A percentile compares a stretch with the other conserved stretches of the same genome.
phyloP scores from a whole-genome alignment of 2,888 invertebrate species.

The Miltochrista miniata region DNA sequence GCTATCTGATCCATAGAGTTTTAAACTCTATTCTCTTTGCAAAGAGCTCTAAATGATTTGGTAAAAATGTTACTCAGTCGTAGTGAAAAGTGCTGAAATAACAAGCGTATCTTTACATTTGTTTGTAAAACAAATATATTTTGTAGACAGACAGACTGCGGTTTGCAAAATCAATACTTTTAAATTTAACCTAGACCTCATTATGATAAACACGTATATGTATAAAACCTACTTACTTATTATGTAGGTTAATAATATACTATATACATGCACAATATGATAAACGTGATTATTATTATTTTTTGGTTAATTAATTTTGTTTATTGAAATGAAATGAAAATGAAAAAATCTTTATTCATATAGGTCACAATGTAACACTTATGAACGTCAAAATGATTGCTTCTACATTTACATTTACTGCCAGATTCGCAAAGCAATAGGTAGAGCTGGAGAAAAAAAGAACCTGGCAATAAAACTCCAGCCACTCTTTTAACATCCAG shows the following conservation, averaged over 20 bases:
- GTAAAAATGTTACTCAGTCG: background rate
- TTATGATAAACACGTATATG: background rate
- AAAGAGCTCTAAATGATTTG: background rate
- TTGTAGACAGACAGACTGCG: background rate
- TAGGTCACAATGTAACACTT: too few species aligned
- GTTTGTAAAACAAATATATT: slow-evolving; percentile 5
- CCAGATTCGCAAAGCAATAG: too few species aligned
- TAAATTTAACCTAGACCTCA: slow-evolving; percentile 1
- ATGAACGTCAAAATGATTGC: too few species aligned
- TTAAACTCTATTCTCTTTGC: background rate
- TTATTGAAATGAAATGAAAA: too few species aligned
- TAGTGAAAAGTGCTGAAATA: background rate
- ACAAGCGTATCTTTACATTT: slow-evolving; percentile 2
- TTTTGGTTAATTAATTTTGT: too few species aligned
- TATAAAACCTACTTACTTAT: background rate
- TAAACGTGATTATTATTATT: too few species aligned
- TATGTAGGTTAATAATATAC: background rate
- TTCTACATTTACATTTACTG: too few species aligned
- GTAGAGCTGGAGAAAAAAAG: too few species aligned
- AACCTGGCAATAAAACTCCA: too few species aligned
- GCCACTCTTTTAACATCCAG: too few species aligned
- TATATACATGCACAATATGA: too few species aligned
- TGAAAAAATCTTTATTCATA: too few species aligned
- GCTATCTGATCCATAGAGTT: background rate
- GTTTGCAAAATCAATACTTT: background rate